Base-by-base conservation (phyloP, 2,797 vertebrate species). In the Loriculus beryllinus region DNA sequence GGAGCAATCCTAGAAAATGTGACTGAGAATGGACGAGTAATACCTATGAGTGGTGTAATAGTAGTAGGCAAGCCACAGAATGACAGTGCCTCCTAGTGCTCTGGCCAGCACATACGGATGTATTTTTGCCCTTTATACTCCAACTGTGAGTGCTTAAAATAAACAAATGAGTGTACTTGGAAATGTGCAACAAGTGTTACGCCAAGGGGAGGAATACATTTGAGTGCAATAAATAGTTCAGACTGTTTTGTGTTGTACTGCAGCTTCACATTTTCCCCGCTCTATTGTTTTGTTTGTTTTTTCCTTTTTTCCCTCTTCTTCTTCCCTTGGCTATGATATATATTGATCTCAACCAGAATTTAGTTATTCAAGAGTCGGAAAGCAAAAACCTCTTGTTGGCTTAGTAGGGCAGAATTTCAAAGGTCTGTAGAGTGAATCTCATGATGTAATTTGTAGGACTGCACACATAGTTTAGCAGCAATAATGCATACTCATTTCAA, bases 51-150 rank as follows among this genome's bases (percentile, higher is more conserved):
- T 39, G 39, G n/a, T 70, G 31, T 54, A 64, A 25, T 15, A 18
- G 23, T 31, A 57, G 14, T 57, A 78, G 54, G 19, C 86, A 82
- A 91, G 77, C 29, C 74, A 81, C 82, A 92, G 91, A 87, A 92
- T 82, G 75, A 86, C 81, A 95, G 64, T 94, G 90, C 75, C 91
- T 97, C 95, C 93, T 94, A 91, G 88, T 96, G 95, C 92, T 84
- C 31, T 5, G 17, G 51, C 40, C 10, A 59, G 56, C 54, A 82
- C 52, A 71, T 25, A 45, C 29, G 42, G 57, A 56, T 72, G 31
- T 17, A 25, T 71, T 92, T 93, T 81, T 92, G 48, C 23, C 26
- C 33, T 65, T 90, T 77, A 33, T 91, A 42, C 29, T 90, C 11
- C 63, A 51, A 2, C 48, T 88, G n/a, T 16, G 57, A 85, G 76